These are phyloP conservation scores for Pelvicachromis taeniatus DNA, from an alignment of 2,113 vertebrate species.

Conservation along the genomic window DNA sequence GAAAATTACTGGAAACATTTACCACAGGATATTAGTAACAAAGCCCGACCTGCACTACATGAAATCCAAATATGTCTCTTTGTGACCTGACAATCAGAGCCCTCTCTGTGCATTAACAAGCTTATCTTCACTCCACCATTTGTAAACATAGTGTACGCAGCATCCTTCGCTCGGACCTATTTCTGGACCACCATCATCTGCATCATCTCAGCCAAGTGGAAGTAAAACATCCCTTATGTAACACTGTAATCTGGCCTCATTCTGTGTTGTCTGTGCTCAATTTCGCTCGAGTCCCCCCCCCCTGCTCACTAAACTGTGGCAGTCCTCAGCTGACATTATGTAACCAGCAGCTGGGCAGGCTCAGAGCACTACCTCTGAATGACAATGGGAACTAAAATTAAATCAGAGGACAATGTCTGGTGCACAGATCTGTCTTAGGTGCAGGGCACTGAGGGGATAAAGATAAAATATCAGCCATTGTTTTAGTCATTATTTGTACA, in stretches of 20 bases:
- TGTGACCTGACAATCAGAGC: not conserved
- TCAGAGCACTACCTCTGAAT: slow-evolving; percentile 25
- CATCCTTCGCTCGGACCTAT: slow-evolving; percentile 31
- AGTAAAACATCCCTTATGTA: slow-evolving; percentile 54
- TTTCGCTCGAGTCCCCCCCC: slow-evolving; percentile 2
- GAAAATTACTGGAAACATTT: not conserved
- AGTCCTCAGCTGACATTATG: slow-evolving; percentile 43
- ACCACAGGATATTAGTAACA: not conserved
- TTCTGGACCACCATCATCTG: slow-evolving; percentile 47
- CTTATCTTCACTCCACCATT: not conserved
- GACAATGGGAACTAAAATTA: slow-evolving; percentile 43
- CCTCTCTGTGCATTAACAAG: not conserved
- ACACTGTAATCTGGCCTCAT: slow-evolving; percentile 17
- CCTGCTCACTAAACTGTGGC: slow-evolving; percentile 41
- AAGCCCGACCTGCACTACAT: not conserved
- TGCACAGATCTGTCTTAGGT: not conserved
- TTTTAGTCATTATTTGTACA: not conserved
- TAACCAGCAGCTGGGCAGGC: slow-evolving; percentile 45
- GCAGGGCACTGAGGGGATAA: not conserved
- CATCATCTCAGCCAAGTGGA: slow-evolving; percentile 42
- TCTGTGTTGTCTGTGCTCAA: slow-evolving; percentile 10
- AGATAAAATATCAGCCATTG: not conserved
- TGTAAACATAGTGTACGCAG: slow-evolving; percentile 2
- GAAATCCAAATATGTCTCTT: not conserved
- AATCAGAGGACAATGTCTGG: slow-evolving; percentile 11